phyloP scores from a whole-genome alignment of 2,113 vertebrate species.

The Siniperca chuatsi region DNA sequence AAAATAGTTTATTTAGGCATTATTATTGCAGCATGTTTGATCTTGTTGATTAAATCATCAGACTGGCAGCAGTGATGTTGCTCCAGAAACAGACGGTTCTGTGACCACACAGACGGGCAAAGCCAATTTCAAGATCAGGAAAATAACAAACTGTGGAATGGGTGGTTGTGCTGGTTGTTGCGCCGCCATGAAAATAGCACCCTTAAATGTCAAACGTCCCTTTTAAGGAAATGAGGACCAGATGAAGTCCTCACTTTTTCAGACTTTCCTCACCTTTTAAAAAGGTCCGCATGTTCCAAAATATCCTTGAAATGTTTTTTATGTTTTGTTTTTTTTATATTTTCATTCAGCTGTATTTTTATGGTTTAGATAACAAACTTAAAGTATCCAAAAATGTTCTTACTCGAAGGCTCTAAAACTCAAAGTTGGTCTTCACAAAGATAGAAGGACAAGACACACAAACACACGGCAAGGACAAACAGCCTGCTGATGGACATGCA shows the following conservation, averaged over 20 bases:
- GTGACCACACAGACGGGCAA: not conserved
- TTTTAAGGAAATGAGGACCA: not conserved
- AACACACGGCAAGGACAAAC: not conserved
- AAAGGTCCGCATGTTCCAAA: not conserved
- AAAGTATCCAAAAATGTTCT: not conserved
- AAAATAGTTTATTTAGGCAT: no score
- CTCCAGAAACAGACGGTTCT: no score
- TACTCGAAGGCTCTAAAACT: not conserved
- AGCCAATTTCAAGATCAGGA: no score
- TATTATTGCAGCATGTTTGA: no score
- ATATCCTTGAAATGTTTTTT: not conserved
- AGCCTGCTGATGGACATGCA: constrained; percentile 1
- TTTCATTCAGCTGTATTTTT: not conserved
- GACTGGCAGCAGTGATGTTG: no score
- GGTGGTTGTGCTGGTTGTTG: no score
- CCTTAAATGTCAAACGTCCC: not conserved
- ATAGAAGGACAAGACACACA: not conserved
- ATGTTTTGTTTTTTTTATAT: not conserved
- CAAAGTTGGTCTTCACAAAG: not conserved
- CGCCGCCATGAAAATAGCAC: no score
- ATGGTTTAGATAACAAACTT: not conserved
- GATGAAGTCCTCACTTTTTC: not conserved
- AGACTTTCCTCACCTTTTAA: not conserved
- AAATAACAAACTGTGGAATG: no score
- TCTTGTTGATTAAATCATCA: no score